Conservation (phyloP, 2,797 vertebrate genomes). For the Schizopygopsis pylzovi region DNA sequence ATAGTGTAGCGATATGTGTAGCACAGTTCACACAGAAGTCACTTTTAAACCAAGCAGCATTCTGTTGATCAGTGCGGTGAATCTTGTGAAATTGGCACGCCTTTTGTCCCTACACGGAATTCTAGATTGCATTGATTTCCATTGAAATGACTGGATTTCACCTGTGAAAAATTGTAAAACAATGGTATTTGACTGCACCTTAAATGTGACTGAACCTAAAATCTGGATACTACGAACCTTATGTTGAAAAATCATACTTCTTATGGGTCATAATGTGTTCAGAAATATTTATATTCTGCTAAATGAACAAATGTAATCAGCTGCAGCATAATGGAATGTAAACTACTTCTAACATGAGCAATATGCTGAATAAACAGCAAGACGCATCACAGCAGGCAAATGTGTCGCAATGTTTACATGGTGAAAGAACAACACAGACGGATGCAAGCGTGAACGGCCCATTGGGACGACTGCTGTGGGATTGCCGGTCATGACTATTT, state of each 20-base stretch:
- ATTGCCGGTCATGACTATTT: background rate
- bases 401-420: background rate
- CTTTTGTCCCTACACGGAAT: background rate
- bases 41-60: background rate
- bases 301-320: background rate
- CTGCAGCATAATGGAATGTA: slow-evolving; percentile 11
- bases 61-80: background rate
- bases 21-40: background rate
- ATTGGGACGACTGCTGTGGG: background rate
- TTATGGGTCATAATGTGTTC: background rate
- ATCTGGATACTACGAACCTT: background rate
- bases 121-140: background rate
- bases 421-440: background rate
- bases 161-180: background rate
- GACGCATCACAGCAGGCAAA: background rate
- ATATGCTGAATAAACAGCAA: slow-evolving; percentile 8
- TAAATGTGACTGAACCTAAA: background rate
- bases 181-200: background rate
- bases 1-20: background rate
- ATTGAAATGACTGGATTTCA: background rate
- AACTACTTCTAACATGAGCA: background rate
- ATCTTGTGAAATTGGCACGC: background rate
- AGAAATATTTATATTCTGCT: background rate
- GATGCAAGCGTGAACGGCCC: background rate
- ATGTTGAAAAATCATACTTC: slow-evolving; percentile 7